A percentile compares a stretch with the other conserved stretches of the same genome.
These are phyloP conservation scores for rat (Rattus norvegicus) DNA, from an alignment of 2,113 vertebrate genomes.

Conservation along the genomic window DNA sequence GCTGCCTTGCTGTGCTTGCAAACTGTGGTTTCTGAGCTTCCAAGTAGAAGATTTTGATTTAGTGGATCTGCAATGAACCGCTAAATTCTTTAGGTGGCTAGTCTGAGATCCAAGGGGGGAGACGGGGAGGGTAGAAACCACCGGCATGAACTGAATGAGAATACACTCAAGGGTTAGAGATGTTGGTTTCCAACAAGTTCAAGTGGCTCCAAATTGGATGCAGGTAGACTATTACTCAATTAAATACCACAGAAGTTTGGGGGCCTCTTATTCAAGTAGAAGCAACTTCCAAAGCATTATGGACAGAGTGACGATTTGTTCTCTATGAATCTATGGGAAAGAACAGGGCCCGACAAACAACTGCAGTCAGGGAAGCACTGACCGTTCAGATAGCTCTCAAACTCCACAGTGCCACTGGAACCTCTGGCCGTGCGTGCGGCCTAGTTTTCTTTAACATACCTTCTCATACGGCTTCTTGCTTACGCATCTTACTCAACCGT, in stretches of 20 bases:
- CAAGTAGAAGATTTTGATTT: not conserved
- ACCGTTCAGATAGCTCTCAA: not conserved
- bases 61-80: not conserved
- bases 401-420: not conserved
- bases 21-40: not conserved
- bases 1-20: not conserved
- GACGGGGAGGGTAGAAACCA: fast-evolving
- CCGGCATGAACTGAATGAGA: not conserved
- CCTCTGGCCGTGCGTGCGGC: no score
- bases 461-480: not conserved
- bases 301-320: not conserved
- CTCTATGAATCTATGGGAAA: not conserved
- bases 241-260: not conserved
- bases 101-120: not conserved
- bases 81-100: not conserved
- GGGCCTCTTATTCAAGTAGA: not conserved
- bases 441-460: not conserved
- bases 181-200: not conserved
- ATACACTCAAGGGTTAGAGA: not conserved
- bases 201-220: not conserved
- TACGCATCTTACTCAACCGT: not conserved
- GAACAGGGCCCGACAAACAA: not conserved
- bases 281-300: not conserved
- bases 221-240: not conserved
- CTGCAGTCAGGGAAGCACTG: not conserved